Evolutionary conservation across 2,797 vertebrate species (phyloP), one percentile per base, ranked within the genome.

Genomic region (Pseudocheirus occidentalis): DNA sequence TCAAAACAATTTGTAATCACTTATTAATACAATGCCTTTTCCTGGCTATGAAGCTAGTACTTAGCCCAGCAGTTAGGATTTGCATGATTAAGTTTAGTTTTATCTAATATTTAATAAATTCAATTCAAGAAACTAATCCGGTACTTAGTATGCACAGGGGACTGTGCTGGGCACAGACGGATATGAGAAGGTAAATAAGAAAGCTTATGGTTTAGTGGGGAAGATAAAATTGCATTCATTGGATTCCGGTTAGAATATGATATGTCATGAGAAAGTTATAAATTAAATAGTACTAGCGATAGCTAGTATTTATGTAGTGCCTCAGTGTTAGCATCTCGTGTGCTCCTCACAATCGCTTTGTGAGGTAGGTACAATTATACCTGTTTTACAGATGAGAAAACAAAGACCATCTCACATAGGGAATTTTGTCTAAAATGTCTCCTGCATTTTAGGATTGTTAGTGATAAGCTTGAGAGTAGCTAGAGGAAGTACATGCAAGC

Each of bases 31-130:
- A 87, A 46, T 87, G 27, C 73, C 21, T 87, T 87, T 87, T 87
- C 21, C 73, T 87, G 21, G 18, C 9, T 87, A 3, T 87, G 40
- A 87, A 87, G 21, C 73, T 46, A 46, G 21, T 12, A 24, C 40
- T 81, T 81, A 46, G 73, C 24, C 40, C 6, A 46, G 73, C 73
- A 87, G 73, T 46, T 50, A 87, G 73, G 73, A 87, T 87, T 87
- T 87, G 9, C 73, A 87, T 90, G 52, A 54, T 34, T 90, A 53
- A 34, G 16, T 92, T 54, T 91, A 24, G 27, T 94, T 96, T 95
- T 89, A 11, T 92, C 58, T 96, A 91, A 96, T 92, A 96, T 53
- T 87, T 87, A 46, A 87, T 87, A 87, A 46, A 46, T 87, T 40
- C n/a, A 73, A 40, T 40, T 66, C 66, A 87, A 87, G 40, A 46